Evolutionary conservation across 2,113 vertebrate genomes (phyloP).

Genomic region (Cyprinus carpio): DNA sequence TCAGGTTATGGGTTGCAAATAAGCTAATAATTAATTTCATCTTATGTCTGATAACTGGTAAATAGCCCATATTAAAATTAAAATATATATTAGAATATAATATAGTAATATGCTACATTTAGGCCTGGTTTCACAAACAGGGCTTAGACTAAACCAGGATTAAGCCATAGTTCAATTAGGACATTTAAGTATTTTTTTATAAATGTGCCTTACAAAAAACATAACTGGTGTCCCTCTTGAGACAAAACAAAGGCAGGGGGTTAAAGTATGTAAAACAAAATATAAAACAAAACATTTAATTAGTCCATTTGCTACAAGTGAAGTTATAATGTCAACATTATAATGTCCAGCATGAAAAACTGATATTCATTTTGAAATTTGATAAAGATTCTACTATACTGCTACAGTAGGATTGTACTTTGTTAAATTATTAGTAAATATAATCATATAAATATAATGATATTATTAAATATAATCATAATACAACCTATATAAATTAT

Average conservation of each 20-base stretch:
- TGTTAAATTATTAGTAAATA: neutral
- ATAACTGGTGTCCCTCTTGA: no score
- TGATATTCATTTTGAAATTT: neutral
- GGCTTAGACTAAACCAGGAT: no score
- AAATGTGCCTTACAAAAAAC: no score
- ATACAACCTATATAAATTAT: no score
- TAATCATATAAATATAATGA: no score
- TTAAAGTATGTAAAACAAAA: neutral
- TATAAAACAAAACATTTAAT: neutral
- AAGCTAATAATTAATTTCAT: neutral
- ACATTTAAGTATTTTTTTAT: no score
- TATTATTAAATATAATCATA: no score
- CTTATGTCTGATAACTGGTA: neutral
- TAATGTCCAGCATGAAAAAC: neutral
- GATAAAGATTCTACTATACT: no score
- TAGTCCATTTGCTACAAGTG: neutral
- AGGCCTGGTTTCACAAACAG: no score
- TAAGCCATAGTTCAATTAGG: no score
- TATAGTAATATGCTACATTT: neutral
- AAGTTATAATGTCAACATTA: neutral
- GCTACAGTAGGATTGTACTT: neutral
- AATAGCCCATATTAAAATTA: neutral
- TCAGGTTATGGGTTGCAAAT: slow-evolving; percentile 3
- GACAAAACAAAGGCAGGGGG: no score
- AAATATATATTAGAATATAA: neutral